phyloP scores from a whole-genome alignment of 2,888 invertebrate genomes.

The Catotricha subobsoleta region DNA sequence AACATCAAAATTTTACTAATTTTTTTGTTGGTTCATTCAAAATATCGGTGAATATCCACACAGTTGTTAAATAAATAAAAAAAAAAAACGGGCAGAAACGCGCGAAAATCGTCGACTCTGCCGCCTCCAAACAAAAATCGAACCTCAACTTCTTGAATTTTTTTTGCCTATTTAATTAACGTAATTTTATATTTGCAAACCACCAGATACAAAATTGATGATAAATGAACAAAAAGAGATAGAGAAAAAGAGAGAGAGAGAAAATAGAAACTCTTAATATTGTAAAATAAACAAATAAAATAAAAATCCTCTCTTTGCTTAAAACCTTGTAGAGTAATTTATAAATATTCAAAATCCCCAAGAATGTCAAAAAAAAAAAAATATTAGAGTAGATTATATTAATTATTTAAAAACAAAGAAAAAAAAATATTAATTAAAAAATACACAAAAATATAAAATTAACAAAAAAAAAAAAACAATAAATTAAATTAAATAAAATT shows the following conservation, averaged over 20 bases:
- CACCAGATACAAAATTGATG: background rate
- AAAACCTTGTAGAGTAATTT: constrained; percentile 5
- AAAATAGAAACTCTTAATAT: background rate
- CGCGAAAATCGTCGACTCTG: constrained; percentile 22
- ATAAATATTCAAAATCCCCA: background rate
- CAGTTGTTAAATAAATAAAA: constrained; percentile 1
- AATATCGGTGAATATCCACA: background rate
- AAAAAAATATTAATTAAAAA: background rate
- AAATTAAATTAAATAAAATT: constrained; percentile 7
- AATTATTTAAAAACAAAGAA: background rate
- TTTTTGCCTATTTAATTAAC: too few relatives aligned
- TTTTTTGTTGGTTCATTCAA: too few relatives aligned
- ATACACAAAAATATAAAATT: constrained; percentile 1
- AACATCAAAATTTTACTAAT: too few relatives aligned
- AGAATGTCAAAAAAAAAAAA: background rate
- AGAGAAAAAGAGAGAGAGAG: background rate
- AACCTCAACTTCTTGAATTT: constrained; percentile 32
- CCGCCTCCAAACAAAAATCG: constrained; percentile 34
- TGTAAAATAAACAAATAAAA: background rate
- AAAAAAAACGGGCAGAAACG: constrained; percentile 2
- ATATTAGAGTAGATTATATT: background rate
- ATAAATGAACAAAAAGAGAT: background rate
- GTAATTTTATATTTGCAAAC: too few relatives aligned
- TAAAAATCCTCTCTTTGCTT: constrained; percentile 6
- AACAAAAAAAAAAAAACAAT: constrained; percentile 6